Conservation (phyloP, 2,797 vertebrate genomes). For the Sternarchorhynchus goeldii region DNA sequence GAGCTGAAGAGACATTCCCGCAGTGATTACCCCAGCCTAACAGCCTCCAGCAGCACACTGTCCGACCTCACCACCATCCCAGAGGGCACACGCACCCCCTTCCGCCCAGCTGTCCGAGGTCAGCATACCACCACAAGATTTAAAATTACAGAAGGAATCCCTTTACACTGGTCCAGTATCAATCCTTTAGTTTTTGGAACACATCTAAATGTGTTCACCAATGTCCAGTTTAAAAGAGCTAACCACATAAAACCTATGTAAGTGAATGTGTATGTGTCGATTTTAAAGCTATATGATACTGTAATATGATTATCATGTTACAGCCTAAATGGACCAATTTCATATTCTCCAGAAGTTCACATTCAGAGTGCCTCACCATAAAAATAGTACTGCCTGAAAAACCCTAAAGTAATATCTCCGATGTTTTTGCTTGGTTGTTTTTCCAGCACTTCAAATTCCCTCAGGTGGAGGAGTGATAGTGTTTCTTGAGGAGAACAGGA, state of each 20-base stretch:
- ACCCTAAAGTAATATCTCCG: slow-evolving; percentile 30
- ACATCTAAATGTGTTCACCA: not conserved
- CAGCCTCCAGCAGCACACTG: slow-evolving; percentile 74
- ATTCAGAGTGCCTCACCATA: not conserved
- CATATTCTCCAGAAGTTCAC: slow-evolving; percentile 27
- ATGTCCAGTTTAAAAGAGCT: slow-evolving; percentile 23
- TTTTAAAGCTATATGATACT: slow-evolving; percentile 10
- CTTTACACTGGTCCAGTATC: no score
- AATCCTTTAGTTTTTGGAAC: not conserved
- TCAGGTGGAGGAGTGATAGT: slow-evolving; percentile 40
- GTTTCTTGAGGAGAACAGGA: slow-evolving; percentile 43
- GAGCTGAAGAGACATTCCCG: slow-evolving; percentile 71
- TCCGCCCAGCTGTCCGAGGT: slow-evolving; percentile 69
- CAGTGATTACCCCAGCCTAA: slow-evolving; percentile 72
- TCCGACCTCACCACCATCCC: slow-evolving; percentile 86
- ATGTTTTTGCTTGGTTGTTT: slow-evolving; percentile 55
- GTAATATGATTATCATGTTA: slow-evolving; percentile 4
- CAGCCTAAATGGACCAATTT: slow-evolving; percentile 21
- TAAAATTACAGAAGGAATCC: not conserved
- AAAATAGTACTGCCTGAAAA: slow-evolving; percentile 30
- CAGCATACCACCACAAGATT: slow-evolving; percentile 40
- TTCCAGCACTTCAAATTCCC: slow-evolving; percentile 51
- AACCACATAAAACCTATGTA: slow-evolving; percentile 6
- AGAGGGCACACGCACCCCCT: slow-evolving; percentile 71
- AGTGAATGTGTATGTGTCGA: slow-evolving; percentile 25